Conservation (phyloP, 2,113 vertebrate genomes). For the Indri indri region DNA sequence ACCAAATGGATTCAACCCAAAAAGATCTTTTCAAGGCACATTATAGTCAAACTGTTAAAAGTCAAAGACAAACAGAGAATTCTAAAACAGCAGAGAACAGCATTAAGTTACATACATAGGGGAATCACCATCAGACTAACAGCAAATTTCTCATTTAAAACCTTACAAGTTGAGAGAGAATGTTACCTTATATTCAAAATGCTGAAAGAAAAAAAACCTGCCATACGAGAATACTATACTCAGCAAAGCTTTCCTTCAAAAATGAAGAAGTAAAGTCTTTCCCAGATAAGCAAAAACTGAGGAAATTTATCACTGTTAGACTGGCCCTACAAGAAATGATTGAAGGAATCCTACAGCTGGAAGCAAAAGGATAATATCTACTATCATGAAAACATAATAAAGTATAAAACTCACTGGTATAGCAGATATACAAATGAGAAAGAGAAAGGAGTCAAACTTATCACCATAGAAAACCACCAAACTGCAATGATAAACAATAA, state of each 20-base stretch:
- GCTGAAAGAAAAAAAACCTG: not conserved
- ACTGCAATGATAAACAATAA: not conserved
- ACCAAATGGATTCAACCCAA: not conserved
- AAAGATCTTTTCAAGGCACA: not conserved
- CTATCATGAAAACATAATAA: not conserved
- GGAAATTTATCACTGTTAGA: not conserved
- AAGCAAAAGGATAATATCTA: not conserved
- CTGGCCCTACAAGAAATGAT: not conserved
- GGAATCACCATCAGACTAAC: not conserved
- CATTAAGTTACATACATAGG: not conserved
- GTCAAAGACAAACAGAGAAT: not conserved
- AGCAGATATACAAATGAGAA: not conserved
- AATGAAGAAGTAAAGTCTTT: not conserved
- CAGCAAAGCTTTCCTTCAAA: no score
- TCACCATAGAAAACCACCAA: not conserved
- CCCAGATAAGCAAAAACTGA: not conserved
- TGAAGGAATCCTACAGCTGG: not conserved
- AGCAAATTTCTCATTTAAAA: not conserved
- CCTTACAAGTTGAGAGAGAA: not conserved
- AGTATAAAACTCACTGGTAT: not conserved
- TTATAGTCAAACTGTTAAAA: not conserved
- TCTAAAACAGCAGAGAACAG: not conserved
- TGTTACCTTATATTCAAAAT: not conserved
- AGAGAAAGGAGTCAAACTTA: not conserved
- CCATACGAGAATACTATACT: no score